Evolutionary conservation across 1,140 invertebrate species (phyloP).

Genomic region (Oreohelix idahoensis): DNA sequence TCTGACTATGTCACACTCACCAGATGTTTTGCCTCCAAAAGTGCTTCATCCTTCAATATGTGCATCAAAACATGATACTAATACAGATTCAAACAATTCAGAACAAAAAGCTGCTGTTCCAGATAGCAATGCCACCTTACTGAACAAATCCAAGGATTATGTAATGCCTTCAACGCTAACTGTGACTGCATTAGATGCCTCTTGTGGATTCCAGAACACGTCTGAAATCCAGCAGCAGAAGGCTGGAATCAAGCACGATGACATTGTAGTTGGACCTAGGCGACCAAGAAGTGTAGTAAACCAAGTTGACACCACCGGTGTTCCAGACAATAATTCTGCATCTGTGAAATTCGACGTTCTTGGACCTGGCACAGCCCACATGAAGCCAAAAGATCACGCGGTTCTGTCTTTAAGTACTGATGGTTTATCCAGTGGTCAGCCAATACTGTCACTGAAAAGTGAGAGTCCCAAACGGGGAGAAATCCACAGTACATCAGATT

Average conservation of each 20-base stretch:
- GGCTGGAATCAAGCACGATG: slow-evolving; percentile 35
- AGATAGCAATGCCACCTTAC: background rate
- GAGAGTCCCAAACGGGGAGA: background rate
- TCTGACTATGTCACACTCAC: background rate
- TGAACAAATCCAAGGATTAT: no score
- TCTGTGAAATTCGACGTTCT: background rate
- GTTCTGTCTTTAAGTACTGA: background rate
- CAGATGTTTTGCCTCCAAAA: background rate
- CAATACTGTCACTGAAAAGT: background rate
- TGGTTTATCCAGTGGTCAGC: background rate
- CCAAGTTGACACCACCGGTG: background rate
- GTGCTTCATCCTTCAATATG: background rate
- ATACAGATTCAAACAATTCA: background rate
- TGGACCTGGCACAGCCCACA: background rate
- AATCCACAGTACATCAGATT: background rate
- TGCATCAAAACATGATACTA: background rate
- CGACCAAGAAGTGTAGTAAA: background rate
- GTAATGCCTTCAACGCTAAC: background rate
- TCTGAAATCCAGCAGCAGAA: slow-evolving; percentile 30
- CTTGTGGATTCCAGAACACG: slow-evolving; percentile 24
- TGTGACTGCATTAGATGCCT: background rate
- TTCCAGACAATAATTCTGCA: background rate
- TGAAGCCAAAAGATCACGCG: background rate
- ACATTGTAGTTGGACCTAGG: slow-evolving; percentile 34
- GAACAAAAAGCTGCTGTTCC: background rate